A percentile compares a stretch with the other conserved stretches of the same genome.
Conservation (phyloP, 2,888 invertebrate genomes). For the Xylota sylvarum region DNA sequence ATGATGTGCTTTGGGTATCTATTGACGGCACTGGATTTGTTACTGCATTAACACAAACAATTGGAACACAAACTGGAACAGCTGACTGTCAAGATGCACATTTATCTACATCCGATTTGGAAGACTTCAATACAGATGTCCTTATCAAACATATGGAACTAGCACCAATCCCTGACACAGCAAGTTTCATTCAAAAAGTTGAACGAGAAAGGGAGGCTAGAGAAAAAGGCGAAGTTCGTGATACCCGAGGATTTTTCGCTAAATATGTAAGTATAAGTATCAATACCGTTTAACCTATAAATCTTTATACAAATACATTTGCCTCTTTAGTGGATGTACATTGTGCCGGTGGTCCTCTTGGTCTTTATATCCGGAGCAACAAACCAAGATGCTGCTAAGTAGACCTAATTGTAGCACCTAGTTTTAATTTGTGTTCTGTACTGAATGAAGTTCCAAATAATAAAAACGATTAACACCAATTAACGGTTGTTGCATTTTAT, state of each 20-base stretch:
- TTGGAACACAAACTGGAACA: conserved; percentile 85
- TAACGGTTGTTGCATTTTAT: neutral
- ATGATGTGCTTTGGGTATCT: conserved; percentile 92
- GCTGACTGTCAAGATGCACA: conserved; percentile 78
- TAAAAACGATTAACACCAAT: conserved; percentile 17
- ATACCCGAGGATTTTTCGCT: conserved; percentile 97
- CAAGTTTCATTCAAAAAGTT: conserved; percentile 96
- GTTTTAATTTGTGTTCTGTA: conserved; percentile 7
- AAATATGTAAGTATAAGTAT: conserved; percentile 95
- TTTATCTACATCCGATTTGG: conserved; percentile 83
- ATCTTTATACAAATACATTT: neutral
- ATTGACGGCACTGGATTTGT: conserved; percentile 92
- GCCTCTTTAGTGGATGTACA: conserved; percentile 98
- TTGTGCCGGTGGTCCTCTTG: conserved; percentile 96
- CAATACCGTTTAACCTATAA: neutral
- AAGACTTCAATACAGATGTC: conserved; percentile 91
- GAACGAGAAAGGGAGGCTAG: conserved; percentile 96
- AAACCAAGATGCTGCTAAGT: conserved; percentile 89
- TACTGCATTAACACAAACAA: conserved; percentile 88
- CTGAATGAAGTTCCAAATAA: conserved; percentile 19
- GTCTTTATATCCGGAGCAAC: conserved; percentile 95
- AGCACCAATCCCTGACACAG: conserved; percentile 97
- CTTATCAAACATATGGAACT: conserved; percentile 92
- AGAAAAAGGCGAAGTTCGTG: conserved; percentile 95
- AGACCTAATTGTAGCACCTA: conserved; percentile 1